A percentile compares a stretch with the other conserved stretches of the same genome.
These are phyloP conservation scores for Bucco capensis DNA, from an alignment of 2,113 vertebrate genomes.

Conservation along the genomic window DNA sequence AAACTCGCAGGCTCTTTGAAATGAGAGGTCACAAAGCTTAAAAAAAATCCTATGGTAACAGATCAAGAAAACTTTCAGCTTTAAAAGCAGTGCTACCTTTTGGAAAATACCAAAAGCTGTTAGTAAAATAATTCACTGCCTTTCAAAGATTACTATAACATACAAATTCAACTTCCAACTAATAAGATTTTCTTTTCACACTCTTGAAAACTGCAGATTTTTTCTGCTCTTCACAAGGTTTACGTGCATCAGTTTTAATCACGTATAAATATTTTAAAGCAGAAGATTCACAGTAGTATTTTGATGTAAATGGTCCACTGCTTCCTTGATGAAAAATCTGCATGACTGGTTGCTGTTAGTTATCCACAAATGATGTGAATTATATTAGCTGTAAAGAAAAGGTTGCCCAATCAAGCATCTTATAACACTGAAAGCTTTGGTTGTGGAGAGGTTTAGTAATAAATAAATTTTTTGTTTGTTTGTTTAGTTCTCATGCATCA, in stretches of 20 bases:
- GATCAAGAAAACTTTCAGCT: background rate
- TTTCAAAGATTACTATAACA: background rate
- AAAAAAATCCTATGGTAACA: background rate
- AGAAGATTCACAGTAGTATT: background rate
- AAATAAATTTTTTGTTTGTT: background rate
- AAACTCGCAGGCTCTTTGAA: background rate
- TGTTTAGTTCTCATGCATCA: background rate
- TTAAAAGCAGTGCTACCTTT: background rate
- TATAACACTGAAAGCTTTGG: background rate
- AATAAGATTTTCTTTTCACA: background rate
- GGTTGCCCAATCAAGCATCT: background rate
- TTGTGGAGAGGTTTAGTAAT: background rate
- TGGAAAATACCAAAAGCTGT: background rate
- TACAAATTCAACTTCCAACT: background rate
- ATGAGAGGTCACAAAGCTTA: background rate
- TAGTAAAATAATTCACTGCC: background rate
- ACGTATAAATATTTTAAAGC: background rate
- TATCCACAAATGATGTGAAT: background rate
- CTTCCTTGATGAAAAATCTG: background rate
- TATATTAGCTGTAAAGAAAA: background rate
- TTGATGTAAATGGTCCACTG: background rate
- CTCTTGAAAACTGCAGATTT: background rate
- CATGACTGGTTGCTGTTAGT: background rate
- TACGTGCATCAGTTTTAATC: background rate
- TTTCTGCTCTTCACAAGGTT: background rate